Percentiles rank a stretch among this genome's conserved stretches.
phyloP scores from a whole-genome alignment of 2,888 invertebrate species.

The Trichopria drosophilae region DNA sequence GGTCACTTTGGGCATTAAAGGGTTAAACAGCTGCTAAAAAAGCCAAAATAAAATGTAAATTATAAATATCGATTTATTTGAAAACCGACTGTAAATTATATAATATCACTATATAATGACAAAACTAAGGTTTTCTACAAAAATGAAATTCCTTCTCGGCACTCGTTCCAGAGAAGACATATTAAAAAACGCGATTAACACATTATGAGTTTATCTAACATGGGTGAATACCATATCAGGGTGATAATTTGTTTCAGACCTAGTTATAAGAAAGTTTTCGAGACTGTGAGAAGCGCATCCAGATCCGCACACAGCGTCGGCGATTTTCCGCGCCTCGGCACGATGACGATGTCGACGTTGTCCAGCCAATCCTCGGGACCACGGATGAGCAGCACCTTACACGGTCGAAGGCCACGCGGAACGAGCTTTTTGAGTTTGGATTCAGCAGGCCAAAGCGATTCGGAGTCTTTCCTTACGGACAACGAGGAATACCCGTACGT shows the following conservation, averaged over 20 bases:
- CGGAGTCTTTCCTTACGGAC: conserved; percentile 65
- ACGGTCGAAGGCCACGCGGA: conserved; percentile 42
- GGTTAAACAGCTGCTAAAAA: too few relatives aligned
- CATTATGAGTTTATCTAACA: neutral
- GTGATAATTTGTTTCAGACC: conserved; percentile 61
- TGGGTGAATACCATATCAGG: conserved; percentile 13
- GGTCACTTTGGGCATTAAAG: too few relatives aligned
- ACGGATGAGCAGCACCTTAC: conserved; percentile 63
- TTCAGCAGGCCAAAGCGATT: conserved; percentile 63
- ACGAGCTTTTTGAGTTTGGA: conserved; percentile 61
- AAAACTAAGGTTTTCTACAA: too few relatives aligned
- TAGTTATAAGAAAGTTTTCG: conserved; percentile 86
- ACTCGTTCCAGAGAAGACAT: too few relatives aligned
- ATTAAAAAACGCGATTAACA: neutral
- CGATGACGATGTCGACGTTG: conserved; percentile 59
- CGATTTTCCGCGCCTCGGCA: conserved; percentile 53
- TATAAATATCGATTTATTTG: too few relatives aligned
- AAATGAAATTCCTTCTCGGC: too few relatives aligned
- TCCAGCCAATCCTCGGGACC: conserved; percentile 59
- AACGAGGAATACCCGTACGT: conserved; percentile 76
- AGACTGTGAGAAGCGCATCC: conserved; percentile 84
- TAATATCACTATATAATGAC: too few relatives aligned
- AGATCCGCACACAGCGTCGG: conserved; percentile 59
- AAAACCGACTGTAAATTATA: too few relatives aligned
- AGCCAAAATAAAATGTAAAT: too few relatives aligned